phyloP scores from a whole-genome alignment of 2,113 vertebrate species.

The Cyphomyrus discorhynchus region DNA sequence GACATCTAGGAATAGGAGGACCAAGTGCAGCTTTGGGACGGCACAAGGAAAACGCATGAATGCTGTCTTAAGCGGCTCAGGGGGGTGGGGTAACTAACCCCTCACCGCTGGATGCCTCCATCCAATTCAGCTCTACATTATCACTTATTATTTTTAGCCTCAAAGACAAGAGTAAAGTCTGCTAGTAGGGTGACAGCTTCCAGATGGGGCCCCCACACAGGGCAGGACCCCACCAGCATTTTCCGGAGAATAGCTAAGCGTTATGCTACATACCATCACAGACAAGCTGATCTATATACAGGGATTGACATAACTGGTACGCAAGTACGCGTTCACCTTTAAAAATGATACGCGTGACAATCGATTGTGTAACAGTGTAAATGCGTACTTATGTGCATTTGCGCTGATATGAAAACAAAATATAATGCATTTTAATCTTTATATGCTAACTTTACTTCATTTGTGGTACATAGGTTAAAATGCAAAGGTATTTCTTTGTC shows the following conservation, averaged over 20 bases:
- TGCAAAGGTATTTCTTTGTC: too few relatives aligned
- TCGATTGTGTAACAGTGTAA: too few relatives aligned
- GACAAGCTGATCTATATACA: neutral
- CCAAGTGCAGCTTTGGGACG: neutral
- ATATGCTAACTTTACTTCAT: too few relatives aligned
- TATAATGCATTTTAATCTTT: too few relatives aligned
- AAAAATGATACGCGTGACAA: too few relatives aligned
- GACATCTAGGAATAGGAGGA: neutral
- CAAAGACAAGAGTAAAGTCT: neutral
- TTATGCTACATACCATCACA: neutral
- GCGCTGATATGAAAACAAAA: too few relatives aligned
- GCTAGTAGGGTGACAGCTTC: slow-evolving; percentile 28
- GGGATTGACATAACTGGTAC: too few relatives aligned
- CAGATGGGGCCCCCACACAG: slow-evolving; percentile 34
- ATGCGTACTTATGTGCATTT: too few relatives aligned
- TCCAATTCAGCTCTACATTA: neutral
- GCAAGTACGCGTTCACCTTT: too few relatives aligned
- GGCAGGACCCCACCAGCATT: neutral
- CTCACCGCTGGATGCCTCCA: neutral
- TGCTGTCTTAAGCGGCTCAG: neutral
- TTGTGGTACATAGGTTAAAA: too few relatives aligned
- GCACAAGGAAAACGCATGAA: neutral
- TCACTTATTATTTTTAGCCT: neutral
- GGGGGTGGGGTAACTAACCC: neutral
- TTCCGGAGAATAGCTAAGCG: neutral